phyloP scores from a whole-genome alignment of 2,797 vertebrate genomes.

The Lagorchestes hirsutus region DNA sequence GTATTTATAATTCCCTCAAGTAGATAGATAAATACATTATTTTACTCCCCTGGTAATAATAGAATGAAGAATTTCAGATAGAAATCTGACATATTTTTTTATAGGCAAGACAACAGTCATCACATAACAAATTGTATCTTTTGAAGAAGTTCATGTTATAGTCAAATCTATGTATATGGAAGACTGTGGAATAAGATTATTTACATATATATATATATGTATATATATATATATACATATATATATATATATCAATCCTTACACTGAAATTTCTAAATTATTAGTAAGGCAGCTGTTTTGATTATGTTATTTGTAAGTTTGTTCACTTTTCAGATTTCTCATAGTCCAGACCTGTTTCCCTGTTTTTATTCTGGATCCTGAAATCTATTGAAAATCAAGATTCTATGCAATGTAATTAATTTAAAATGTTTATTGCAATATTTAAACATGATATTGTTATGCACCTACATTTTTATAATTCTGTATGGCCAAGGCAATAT shows the following conservation, averaged over 20 bases:
- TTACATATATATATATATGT: no score
- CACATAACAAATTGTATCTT: neutral
- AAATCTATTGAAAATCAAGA: neutral
- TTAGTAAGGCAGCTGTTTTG: neutral
- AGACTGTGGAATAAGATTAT: no score
- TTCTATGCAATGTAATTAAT: no score
- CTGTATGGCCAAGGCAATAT: no score
- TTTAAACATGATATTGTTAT: no score
- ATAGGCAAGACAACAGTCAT: rapidly evolving
- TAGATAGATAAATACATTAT: neutral
- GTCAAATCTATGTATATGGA: neutral
- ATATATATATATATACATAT: no score
- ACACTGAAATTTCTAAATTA: neutral
- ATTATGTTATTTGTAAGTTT: neutral
- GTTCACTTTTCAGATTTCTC: neutral
- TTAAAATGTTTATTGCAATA: no score
- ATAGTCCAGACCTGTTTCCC: neutral
- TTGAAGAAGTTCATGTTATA: neutral
- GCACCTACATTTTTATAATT: no score
- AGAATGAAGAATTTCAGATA: neutral
- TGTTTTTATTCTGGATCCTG: neutral
- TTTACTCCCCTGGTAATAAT: neutral
- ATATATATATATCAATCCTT: no score
- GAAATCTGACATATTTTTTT: neutral
- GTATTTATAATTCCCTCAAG: neutral